phyloP scores from a whole-genome alignment of 2,113 vertebrate genomes.

The Proteles cristata region DNA sequence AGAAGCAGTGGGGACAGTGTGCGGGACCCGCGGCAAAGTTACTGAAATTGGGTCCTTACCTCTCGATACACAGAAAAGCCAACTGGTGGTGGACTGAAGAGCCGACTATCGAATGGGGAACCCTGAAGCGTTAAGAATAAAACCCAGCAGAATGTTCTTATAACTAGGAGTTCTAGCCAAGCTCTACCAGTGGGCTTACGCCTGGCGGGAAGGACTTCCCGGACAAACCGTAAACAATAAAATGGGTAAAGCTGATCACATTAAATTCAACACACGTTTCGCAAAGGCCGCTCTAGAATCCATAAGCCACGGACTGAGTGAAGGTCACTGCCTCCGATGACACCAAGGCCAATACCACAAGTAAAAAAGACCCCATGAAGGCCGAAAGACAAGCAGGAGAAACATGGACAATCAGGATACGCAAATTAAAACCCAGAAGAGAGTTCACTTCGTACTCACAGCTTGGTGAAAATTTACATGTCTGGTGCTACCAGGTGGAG shows the following conservation, averaged over 20 bases:
- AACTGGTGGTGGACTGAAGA: too few species aligned
- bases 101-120: background rate
- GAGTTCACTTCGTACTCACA: background rate
- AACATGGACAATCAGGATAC: background rate
- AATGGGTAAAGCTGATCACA: background rate
- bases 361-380: background rate
- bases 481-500: too few species aligned
- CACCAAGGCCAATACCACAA: background rate
- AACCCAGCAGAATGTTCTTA: background rate
- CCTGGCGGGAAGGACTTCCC: background rate
- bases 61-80: background rate
- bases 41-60: fast-evolving
- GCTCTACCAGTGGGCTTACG: fast-evolving
- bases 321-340: too few species aligned
- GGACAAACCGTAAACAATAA: background rate
- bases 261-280: too few species aligned
- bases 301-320: background rate
- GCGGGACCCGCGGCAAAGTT: too few species aligned
- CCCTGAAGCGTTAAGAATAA: too few species aligned
- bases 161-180: background rate
- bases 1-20: background rate
- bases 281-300: background rate
- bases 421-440: background rate
- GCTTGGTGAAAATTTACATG: background rate
- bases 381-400: background rate